These are phyloP conservation scores for Orius laevigatus DNA, from an alignment of 1,140 invertebrate genomes.

Conservation along the genomic window DNA sequence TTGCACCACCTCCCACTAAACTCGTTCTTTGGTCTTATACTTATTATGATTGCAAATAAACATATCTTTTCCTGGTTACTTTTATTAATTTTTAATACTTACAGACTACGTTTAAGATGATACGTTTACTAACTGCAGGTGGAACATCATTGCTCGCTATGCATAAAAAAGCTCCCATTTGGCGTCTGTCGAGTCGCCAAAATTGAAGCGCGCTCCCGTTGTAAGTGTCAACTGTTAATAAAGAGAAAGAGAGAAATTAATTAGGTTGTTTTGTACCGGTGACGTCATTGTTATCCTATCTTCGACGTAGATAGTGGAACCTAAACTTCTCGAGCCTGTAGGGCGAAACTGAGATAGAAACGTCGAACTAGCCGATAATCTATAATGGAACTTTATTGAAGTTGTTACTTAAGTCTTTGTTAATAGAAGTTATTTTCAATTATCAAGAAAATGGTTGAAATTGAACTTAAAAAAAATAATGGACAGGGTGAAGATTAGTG, in stretches of 20 bases:
- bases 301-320: not conserved
- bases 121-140: conserved; percentile 71
- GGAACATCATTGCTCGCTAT: conserved; percentile 79
- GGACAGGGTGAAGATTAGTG: too few species aligned
- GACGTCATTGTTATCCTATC: not conserved
- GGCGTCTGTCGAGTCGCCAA: conserved; percentile 55
- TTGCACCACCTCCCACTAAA: too few species aligned
- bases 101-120: conserved; percentile 77
- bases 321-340: not conserved
- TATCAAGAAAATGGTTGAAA: too few species aligned
- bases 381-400: not conserved
- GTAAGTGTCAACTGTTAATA: conserved; percentile 50
- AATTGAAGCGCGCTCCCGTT: conserved; percentile 55
- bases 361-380: not conserved
- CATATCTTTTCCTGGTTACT: too few species aligned
- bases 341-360: not conserved
- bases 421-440: too few species aligned
- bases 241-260: not conserved
- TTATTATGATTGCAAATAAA: too few species aligned
- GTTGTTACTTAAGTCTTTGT: too few species aligned
- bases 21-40: too few species aligned
- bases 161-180: conserved; percentile 78
- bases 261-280: not conserved
- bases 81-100: too few species aligned
- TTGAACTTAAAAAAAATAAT: too few species aligned